These are phyloP conservation scores for Pogonomyrmex barbatus DNA, from an alignment of 1,140 invertebrate species.

Conservation along the genomic window DNA sequence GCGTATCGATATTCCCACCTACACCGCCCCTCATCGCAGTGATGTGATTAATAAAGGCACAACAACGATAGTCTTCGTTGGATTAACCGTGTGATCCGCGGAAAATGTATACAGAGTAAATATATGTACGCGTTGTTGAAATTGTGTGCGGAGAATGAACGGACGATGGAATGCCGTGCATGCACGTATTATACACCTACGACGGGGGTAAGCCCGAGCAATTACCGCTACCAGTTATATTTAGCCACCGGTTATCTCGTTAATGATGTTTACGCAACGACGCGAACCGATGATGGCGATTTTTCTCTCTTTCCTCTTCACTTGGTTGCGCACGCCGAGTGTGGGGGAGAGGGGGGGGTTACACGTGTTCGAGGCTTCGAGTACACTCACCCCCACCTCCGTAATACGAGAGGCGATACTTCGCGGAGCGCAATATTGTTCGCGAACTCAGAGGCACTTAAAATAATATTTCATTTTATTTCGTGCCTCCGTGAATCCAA, in stretches of 20 bases:
- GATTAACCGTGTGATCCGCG: slow-evolving; percentile 45
- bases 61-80: slow-evolving; percentile 58
- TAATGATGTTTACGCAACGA: slow-evolving; percentile 56
- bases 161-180: slow-evolving; percentile 45
- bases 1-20: background rate
- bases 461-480: slow-evolving; percentile 41
- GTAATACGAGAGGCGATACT: slow-evolving; percentile 7
- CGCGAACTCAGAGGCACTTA: background rate
- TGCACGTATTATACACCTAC: slow-evolving; percentile 28
- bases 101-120: slow-evolving; percentile 57
- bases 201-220: slow-evolving; percentile 14
- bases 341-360: too few species aligned
- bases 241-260: slow-evolving; percentile 41
- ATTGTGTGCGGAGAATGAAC: slow-evolving; percentile 33
- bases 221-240: slow-evolving; percentile 45
- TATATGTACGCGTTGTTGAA: slow-evolving; percentile 51
- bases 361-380: background rate
- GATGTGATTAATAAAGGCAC: slow-evolving; percentile 71
- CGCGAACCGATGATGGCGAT: slow-evolving; percentile 29
- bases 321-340: background rate
- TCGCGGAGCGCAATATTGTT: background rate
- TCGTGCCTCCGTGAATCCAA: background rate
- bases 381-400: background rate
- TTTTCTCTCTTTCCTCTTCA: slow-evolving; percentile 3
- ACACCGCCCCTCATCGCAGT: slow-evolving; percentile 13